Evolutionary conservation across 2,797 vertebrate species (phyloP), one percentile per base, ranked within the genome.

Genomic region (Lagocephalus sceleratus): DNA sequence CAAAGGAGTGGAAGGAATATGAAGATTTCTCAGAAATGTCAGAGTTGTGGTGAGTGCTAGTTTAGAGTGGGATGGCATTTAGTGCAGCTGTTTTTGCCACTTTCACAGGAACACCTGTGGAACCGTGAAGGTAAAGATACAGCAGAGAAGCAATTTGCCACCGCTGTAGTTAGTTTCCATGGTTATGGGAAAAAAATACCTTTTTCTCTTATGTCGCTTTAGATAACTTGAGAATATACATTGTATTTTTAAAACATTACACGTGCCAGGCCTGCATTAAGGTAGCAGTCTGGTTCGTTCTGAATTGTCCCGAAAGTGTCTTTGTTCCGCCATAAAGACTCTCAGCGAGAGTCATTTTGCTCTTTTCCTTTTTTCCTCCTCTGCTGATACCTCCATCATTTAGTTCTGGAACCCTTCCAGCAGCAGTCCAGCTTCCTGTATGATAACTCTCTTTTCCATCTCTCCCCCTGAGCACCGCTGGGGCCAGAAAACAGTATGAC

Each of bases 231-330:
- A 74, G 60, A 86, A 79, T 69, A 64, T 73, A 57, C 57, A 76
- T 85, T 88, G 84, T 56, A 84, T 84, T 85, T 85, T 81, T 72
- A 71, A 87, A 87, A 84, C 69, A 85, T 81, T 72, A 78, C 77
- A 74, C 65, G 60, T 71, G 86, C 72, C 32, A 71, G 66, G 84
- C 68, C 44, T 64, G 73, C 78, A 74, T 68, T 69, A 84, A 83
- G 82, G 82, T 82, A 88, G 70, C 46, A 66, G 66, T 87, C 87
- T 78, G 39, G 49, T 47, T 68, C 61, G 66, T 41, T 19, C 61
- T 22, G 26, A 60, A 45, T 66, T 55, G 57, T 54, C 32, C 32
- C 14, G 32, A 48, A 77, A 57, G 63, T 62, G 45, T 77, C 71
- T 70, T 78, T 72, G 67, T 73, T 75, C 59, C 46, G 50, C 43